Base-by-base conservation (phyloP, 2,888 invertebrate species). In the Sarcophaga rosellei region DNA sequence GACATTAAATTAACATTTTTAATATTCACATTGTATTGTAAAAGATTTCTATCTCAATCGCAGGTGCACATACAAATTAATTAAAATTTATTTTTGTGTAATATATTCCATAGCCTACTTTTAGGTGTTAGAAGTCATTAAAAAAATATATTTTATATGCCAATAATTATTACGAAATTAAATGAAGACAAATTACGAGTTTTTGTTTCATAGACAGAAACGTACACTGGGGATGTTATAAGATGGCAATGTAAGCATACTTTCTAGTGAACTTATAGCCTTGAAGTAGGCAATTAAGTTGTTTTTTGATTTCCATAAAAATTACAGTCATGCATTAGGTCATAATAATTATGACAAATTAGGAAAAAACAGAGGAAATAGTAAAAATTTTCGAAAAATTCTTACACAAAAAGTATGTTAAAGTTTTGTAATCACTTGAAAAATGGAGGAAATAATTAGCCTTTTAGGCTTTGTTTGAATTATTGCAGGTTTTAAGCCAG, bases 31-130 rank as follows among this genome's bases (percentile, higher is more conserved):
- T 15, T 75, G 62, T 81, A 69, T 66, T 68, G 45, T 20, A 53
- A 65, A 69, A 69, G 62, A 74, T 63, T 62, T 81, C 44, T 21
- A 81, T 75, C 53, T 66, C 35, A 10, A 47, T 66, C 47, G 35
- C 35, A 25, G 59, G 15, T 12, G 35, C n/a, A 63, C 44, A 44
- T 6, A 70, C 53, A 68, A 80, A 65, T 57, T 72, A 65, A 65
- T 45, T 72, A 65, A 35, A 35, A 35, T 35, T 35, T 35, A 35
- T 35, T 10, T 35, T 21, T n/a, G 21, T 45, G 12, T n/a, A 45
- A 2, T 35, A 59, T 25, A 21, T 72, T 73, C 23, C 59, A 65
- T 59, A 45, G 57, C 45, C 72, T 80, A 73, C 65, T 80, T 66
- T 80, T 45, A 21, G n/a, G 25, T 21, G 61, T 47, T 80, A 25